Evolutionary conservation across 2,797 vertebrate genomes (phyloP).

Genomic region (Rhinogobio ventralis): DNA sequence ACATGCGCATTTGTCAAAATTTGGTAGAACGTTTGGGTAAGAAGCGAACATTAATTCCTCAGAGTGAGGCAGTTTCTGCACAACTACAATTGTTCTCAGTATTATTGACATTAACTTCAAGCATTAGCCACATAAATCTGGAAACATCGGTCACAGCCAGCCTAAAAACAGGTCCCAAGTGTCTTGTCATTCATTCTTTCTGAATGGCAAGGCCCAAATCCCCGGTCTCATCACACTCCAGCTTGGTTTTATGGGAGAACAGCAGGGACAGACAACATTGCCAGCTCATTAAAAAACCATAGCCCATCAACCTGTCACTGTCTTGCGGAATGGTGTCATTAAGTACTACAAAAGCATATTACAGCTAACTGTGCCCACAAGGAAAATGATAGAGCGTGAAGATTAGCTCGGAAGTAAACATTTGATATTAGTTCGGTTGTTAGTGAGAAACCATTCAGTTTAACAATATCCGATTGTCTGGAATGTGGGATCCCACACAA

Average conservation of each 20-base stretch:
- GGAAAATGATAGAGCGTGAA: constrained; percentile 79
- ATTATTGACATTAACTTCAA: constrained; percentile 59
- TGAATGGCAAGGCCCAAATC: constrained; percentile 77
- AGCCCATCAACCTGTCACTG: constrained; percentile 84
- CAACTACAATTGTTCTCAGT: constrained; percentile 49
- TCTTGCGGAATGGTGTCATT: constrained; percentile 85
- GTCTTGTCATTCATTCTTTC: constrained; percentile 69
- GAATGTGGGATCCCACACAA: constrained; percentile 16
- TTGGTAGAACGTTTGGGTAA: constrained; percentile 16
- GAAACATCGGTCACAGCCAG: constrained; percentile 59
- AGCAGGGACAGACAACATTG: constrained; percentile 78
- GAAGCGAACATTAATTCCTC: constrained; percentile 12
- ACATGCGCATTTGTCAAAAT: constrained; percentile 12
- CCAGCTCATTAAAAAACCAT: constrained; percentile 86
- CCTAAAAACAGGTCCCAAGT: constrained; percentile 57
- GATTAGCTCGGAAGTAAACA: constrained; percentile 81
- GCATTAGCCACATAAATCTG: constrained; percentile 54
- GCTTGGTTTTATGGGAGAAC: constrained; percentile 77
- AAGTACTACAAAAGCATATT: constrained; percentile 82
- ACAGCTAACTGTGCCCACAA: constrained; percentile 83
- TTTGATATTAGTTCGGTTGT: constrained; percentile 80
- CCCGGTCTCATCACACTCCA: constrained; percentile 81
- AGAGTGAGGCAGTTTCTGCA: constrained; percentile 29
- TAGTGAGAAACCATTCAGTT: constrained; percentile 70
- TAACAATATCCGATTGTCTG: constrained; percentile 45